Conservation (phyloP, 2,797 vertebrate genomes). For the Amblyraja radiata region DNA sequence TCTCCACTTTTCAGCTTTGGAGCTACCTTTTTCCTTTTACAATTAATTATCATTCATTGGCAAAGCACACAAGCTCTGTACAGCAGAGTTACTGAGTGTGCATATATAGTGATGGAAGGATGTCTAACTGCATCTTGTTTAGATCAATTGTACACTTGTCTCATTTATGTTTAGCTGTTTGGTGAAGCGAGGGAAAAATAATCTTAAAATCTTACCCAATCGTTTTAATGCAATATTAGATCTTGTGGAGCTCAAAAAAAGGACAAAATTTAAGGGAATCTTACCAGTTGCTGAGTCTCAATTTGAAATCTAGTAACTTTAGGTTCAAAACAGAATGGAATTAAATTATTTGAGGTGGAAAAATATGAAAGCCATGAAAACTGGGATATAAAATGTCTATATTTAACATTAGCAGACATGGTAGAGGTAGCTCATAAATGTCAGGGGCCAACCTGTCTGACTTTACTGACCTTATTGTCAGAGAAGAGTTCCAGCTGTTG, state of each 20-base stretch:
- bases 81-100: background rate
- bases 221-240: background rate
- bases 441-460: background rate
- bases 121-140: background rate
- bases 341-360: too few species aligned
- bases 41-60: background rate
- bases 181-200: background rate
- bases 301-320: background rate
- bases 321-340: background rate
- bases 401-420: background rate
- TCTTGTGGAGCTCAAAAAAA: background rate
- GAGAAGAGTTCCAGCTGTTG: constrained; percentile 64
- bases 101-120: background rate
- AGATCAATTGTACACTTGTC: background rate
- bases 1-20: background rate
- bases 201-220: background rate
- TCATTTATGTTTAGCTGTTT: background rate
- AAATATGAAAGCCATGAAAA: background rate
- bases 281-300: background rate
- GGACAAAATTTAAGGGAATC: background rate
- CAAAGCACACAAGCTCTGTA: background rate
- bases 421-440: background rate
- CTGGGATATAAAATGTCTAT: background rate
- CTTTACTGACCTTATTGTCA: constrained; percentile 74
- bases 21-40: background rate